Conservation (phyloP, 1,140 invertebrate genomes). For the Trichoplusia ni region DNA sequence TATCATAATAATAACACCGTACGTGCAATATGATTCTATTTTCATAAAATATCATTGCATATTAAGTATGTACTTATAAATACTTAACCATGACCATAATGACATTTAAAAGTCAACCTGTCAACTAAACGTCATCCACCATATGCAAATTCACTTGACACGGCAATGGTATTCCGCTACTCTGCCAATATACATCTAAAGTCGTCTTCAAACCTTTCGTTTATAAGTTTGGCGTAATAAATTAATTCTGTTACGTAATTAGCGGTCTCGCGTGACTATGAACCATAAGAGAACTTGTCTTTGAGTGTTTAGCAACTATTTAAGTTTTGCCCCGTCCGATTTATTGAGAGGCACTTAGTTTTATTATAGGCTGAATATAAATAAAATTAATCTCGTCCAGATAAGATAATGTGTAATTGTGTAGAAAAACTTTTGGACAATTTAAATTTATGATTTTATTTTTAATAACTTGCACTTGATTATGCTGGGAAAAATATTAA, state of each 20-base stretch:
- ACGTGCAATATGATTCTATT: too few species aligned
- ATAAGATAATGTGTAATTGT: slow-evolving; percentile 13
- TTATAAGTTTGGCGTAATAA: slow-evolving; percentile 52
- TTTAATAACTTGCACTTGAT: too few species aligned
- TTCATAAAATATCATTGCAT: too few species aligned
- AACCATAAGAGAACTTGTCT: slow-evolving; percentile 67
- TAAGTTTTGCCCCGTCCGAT: slow-evolving; percentile 59
- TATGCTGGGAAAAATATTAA: too few species aligned
- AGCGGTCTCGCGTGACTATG: slow-evolving; percentile 66
- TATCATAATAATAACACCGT: too few species aligned
- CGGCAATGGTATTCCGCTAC: background rate
- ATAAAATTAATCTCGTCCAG: slow-evolving; percentile 22
- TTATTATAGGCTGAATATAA: slow-evolving; percentile 10
- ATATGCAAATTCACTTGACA: background rate
- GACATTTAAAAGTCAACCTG: background rate
- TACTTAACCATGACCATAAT: too few species aligned
- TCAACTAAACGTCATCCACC: background rate
- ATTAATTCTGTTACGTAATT: slow-evolving; percentile 68
- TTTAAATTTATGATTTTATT: too few species aligned
- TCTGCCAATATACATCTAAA: slow-evolving; percentile 34
- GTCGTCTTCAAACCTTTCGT: slow-evolving; percentile 40
- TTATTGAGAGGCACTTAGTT: slow-evolving; percentile 55
- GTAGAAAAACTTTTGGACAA: too few species aligned
- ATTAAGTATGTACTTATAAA: too few species aligned
- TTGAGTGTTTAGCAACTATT: slow-evolving; percentile 66